These are phyloP conservation scores for Pteruthius melanotis DNA, from an alignment of 2,113 vertebrate genomes.

Conservation along the genomic window DNA sequence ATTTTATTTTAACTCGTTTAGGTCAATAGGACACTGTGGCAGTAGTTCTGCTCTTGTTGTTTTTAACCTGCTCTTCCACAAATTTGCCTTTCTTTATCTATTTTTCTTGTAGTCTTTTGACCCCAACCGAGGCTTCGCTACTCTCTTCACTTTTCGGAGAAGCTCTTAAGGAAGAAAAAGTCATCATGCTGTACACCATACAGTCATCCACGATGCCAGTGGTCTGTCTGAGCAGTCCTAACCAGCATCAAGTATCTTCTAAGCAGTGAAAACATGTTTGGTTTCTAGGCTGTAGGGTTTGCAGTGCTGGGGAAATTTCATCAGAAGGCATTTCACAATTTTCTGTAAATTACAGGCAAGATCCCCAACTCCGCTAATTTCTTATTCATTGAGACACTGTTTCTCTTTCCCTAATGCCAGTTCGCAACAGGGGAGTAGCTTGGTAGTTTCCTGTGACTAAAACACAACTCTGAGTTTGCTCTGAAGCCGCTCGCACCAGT, in stretches of 20 bases:
- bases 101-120: not conserved
- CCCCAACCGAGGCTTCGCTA: not conserved
- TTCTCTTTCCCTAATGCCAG: not conserved
- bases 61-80: not conserved
- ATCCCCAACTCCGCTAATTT: not conserved
- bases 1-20: not conserved
- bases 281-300: not conserved
- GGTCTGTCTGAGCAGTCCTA: not conserved
- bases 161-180: not conserved
- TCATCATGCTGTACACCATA: rapidly evolving
- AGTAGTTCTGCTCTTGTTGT: not conserved
- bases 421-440: not conserved
- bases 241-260: not conserved
- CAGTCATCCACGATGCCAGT: not conserved
- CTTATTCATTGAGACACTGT: not conserved
- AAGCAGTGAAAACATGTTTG: not conserved
- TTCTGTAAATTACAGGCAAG: not conserved
- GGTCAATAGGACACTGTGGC: not conserved
- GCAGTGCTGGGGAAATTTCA: not conserved
- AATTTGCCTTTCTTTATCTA: not conserved
- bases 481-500: not conserved
- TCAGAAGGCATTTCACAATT: conserved; percentile 41
- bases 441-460: not conserved
- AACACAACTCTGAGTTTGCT: not conserved
- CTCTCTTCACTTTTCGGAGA: not conserved